Percentiles rank a stretch among this genome's conserved stretches.
Conservation (phyloP, 2,797 vertebrate genomes). For the Euthynnus affinis region DNA sequence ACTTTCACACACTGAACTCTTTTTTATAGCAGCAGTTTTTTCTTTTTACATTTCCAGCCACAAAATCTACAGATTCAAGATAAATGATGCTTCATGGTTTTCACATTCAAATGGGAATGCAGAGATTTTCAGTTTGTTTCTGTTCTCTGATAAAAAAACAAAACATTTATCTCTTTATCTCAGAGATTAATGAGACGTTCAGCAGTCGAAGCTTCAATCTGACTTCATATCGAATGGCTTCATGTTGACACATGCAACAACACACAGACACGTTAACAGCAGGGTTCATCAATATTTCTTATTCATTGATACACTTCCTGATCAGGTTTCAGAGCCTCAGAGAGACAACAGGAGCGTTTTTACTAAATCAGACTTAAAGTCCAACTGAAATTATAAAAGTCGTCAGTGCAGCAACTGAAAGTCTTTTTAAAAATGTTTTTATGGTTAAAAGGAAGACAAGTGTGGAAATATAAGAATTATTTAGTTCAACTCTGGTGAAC, state of each 20-base stretch:
- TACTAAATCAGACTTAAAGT: background rate
- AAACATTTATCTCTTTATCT: background rate
- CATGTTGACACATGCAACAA: constrained; percentile 60
- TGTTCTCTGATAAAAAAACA: constrained; percentile 4
- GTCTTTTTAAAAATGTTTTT: too few species aligned
- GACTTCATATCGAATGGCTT: constrained; percentile 10
- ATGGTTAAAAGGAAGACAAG: too few species aligned
- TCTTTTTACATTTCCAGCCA: constrained; percentile 37
- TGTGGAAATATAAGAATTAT: too few species aligned
- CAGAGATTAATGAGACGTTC: background rate
- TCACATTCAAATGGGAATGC: constrained; percentile 65
- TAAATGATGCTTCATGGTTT: constrained; percentile 37
- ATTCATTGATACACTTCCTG: constrained; percentile 17
- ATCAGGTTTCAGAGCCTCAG: background rate
- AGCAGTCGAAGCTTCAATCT: background rate
- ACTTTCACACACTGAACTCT: constrained; percentile 15
- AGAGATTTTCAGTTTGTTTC: background rate
- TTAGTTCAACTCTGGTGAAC: too few species aligned
- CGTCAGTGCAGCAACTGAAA: too few species aligned
- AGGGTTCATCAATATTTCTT: constrained; percentile 5
- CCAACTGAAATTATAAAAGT: background rate
- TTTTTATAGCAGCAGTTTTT: constrained; percentile 61
- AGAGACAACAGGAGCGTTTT: background rate
- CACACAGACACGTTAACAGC: constrained; percentile 60
- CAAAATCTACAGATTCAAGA: constrained; percentile 41